These are phyloP conservation scores for Nicator chloris DNA, from an alignment of 2,113 vertebrate genomes.

Conservation along the genomic window DNA sequence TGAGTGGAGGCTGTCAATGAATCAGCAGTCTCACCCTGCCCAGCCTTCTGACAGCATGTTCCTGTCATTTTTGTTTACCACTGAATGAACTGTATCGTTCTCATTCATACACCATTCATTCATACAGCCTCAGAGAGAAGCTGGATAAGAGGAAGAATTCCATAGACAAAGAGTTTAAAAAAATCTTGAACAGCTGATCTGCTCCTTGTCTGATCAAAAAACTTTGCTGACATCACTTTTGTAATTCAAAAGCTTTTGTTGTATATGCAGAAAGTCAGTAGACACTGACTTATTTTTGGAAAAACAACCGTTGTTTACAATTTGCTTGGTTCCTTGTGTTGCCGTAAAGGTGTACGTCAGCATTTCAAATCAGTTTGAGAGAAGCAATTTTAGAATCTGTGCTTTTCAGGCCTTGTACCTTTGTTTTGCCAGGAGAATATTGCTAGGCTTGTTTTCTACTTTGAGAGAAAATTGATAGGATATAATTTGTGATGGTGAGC, in stretches of 20 bases:
- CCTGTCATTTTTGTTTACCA: not conserved
- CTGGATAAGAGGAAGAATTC: not conserved
- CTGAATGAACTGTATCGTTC: not conserved
- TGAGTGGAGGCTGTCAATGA: not conserved
- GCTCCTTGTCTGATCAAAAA: not conserved
- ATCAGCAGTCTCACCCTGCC: not conserved
- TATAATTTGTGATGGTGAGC: not conserved
- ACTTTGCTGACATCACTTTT: not conserved
- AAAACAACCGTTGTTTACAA: not conserved
- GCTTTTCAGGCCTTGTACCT: not conserved
- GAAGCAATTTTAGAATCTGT: not conserved
- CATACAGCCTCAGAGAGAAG: not conserved
- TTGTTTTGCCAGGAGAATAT: not conserved
- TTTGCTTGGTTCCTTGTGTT: not conserved
- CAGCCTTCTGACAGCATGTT: not conserved
- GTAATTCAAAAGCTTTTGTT: not conserved
- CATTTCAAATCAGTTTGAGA: not conserved
- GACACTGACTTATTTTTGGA: not conserved
- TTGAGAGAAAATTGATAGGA: not conserved
- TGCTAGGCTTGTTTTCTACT: not conserved
- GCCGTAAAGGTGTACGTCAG: not conserved
- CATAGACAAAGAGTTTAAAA: not conserved
- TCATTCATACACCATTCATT: not conserved
- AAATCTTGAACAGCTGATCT: not conserved
- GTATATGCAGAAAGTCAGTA: not conserved